Percentiles rank a stretch among this genome's conserved stretches.
phyloP scores from a whole-genome alignment of 1,140 invertebrate genomes.

The Melanaphis sacchari region DNA sequence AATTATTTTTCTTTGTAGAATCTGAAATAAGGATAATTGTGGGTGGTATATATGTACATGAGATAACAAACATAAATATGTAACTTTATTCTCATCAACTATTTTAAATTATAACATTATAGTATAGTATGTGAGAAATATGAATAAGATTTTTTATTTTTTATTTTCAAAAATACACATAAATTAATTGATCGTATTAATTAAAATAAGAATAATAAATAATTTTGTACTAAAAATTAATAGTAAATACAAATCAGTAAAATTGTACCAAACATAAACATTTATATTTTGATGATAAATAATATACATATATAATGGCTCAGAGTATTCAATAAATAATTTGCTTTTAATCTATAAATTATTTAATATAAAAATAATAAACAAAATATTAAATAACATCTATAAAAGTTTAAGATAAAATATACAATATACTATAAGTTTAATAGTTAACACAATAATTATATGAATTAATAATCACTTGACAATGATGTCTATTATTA shows the following conservation, averaged over 20 bases:
- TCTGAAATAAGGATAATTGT: not conserved
- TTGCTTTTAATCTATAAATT: not conserved
- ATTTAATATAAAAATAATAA: not conserved
- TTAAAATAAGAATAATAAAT: not conserved
- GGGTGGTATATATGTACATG: not conserved
- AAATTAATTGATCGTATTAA: not conserved
- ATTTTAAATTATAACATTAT: not conserved
- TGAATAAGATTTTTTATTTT: not conserved
- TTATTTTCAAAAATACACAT: not conserved
- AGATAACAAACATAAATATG: not conserved
- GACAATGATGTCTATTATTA: not conserved
- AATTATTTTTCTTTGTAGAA: not conserved
- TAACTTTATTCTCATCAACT: not conserved
- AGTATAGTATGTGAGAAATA: not conserved
- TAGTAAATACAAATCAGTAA: not conserved
- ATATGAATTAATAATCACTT: not conserved
- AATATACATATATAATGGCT: not conserved
- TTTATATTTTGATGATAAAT: not conserved
- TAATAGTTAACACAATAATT: slow-evolving; percentile 14
- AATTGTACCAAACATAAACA: not conserved
- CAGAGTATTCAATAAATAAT: not conserved
- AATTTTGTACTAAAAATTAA: not conserved
- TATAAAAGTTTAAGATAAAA: not conserved
- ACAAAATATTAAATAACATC: not conserved
- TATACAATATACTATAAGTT: not conserved